Percentiles rank a stretch among this genome's conserved stretches.
phyloP scores from a whole-genome alignment of 1,140 invertebrate genomes.

The Meloidogyne exigua region DNA sequence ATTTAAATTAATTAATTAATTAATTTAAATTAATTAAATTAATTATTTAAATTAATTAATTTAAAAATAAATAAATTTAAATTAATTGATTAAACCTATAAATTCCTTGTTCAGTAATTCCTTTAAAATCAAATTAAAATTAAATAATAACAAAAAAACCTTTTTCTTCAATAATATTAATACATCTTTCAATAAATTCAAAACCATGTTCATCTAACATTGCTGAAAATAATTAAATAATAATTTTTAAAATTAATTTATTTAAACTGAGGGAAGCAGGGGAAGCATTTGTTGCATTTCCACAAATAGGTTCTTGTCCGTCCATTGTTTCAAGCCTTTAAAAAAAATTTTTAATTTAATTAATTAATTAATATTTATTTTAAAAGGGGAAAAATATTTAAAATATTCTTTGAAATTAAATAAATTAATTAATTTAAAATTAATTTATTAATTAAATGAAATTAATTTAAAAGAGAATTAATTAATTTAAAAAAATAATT shows the following conservation, averaged over 20 bases:
- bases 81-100: constrained; percentile 66
- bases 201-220: constrained; percentile 83
- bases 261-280: constrained; percentile 57
- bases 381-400: background rate
- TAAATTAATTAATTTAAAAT: no score
- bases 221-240: constrained; percentile 63
- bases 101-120: constrained; percentile 86
- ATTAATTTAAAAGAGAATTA: no score
- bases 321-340: constrained; percentile 86
- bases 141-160: constrained; percentile 65
- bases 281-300: constrained; percentile 64
- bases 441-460: no score
- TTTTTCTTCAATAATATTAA: constrained; percentile 78
- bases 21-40: no score
- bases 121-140: constrained; percentile 62
- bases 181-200: constrained; percentile 80
- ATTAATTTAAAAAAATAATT: no score
- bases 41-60: background rate
- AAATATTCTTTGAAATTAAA: no score
- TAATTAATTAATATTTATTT: no score
- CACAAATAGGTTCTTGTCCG: constrained; percentile 80
- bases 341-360: background rate
- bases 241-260: constrained; percentile 12
- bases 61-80: no score
- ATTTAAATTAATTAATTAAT: no score